Conservation (phyloP, 2,797 vertebrate species). For the Trematomus bernacchii region DNA sequence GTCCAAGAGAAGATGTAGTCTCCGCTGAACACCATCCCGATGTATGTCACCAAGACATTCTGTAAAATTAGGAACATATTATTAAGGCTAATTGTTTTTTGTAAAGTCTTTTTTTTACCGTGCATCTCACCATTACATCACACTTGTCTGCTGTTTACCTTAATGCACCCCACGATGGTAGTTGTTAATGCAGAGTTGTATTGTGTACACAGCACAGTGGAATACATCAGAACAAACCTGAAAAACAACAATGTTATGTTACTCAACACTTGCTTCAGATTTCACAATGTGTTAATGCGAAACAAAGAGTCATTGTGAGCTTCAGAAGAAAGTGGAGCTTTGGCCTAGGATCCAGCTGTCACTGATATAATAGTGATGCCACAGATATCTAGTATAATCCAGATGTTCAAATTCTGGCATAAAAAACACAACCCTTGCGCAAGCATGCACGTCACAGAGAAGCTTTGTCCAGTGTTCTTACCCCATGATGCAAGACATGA, state of each 20-base stretch:
- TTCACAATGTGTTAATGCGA: slow-evolving; percentile 13
- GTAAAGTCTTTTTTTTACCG: no score
- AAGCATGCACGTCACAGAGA: background rate
- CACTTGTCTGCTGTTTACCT: slow-evolving; percentile 82
- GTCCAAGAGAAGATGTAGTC: slow-evolving; percentile 99
- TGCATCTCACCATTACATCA: background rate
- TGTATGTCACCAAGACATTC: slow-evolving; percentile 98
- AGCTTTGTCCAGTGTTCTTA: slow-evolving; percentile 75
- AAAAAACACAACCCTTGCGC: slow-evolving; percentile 2
- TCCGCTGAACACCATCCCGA: slow-evolving; percentile 98
- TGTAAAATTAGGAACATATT: slow-evolving; percentile 56
- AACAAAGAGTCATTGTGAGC: slow-evolving; percentile 8
- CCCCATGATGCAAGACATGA: slow-evolving; percentile 96
- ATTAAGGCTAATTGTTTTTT: background rate
- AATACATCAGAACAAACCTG: slow-evolving; percentile 97
- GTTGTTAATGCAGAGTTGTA: slow-evolving; percentile 98
- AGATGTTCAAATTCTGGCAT: slow-evolving; percentile 16
- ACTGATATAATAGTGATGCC: background rate
- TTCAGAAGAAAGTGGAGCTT: background rate
- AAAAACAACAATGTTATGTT: slow-evolving; percentile 6
- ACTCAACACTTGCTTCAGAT: slow-evolving; percentile 17
- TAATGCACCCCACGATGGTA: slow-evolving; percentile 97
- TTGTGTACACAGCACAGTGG: slow-evolving; percentile 96
- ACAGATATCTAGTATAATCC: background rate
- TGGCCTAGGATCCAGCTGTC: background rate